A percentile compares a stretch with the other conserved stretches of the same genome.
Evolutionary conservation across 2,797 vertebrate species (phyloP).

Genomic region (Scolopax bukidnonensis): DNA sequence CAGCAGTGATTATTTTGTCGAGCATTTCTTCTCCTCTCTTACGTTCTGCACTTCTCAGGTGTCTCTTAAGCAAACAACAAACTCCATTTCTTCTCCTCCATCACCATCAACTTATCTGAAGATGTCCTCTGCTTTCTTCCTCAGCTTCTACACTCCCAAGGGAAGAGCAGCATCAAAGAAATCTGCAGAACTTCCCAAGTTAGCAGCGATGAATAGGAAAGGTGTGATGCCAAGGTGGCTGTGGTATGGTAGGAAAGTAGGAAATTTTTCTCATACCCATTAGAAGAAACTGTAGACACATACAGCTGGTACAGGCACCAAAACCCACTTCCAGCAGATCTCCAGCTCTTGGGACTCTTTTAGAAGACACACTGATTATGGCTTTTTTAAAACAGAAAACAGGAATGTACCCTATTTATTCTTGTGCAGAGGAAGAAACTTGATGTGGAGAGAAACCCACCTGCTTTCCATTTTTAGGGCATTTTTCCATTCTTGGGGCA

Average conservation of each 20-base stretch:
- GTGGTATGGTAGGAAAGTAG: background rate
- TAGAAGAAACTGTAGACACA: background rate
- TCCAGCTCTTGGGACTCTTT: background rate
- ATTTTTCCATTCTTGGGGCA: slow-evolving; percentile 15
- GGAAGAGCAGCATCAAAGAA: background rate
- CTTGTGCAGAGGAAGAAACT: background rate
- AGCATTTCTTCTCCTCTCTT: background rate
- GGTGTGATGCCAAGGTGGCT: background rate
- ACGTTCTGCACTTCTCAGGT: background rate
- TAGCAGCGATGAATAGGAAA: background rate
- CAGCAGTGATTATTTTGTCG: background rate
- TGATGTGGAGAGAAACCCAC: slow-evolving; percentile 16
- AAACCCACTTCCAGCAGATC: background rate
- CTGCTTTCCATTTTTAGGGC: slow-evolving; percentile 56
- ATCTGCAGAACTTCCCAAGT: background rate
- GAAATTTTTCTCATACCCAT: background rate
- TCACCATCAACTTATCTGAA: background rate
- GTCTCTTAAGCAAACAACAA: background rate
- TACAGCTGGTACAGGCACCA: background rate
- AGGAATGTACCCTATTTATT: background rate
- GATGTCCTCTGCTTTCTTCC: background rate
- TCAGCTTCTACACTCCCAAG: background rate
- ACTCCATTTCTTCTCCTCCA: background rate
- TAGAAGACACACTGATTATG: background rate
- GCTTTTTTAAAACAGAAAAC: background rate